Evolutionary conservation across 1,140 invertebrate species (phyloP).

Genomic region (Zaprionus ghesquierei): DNA sequence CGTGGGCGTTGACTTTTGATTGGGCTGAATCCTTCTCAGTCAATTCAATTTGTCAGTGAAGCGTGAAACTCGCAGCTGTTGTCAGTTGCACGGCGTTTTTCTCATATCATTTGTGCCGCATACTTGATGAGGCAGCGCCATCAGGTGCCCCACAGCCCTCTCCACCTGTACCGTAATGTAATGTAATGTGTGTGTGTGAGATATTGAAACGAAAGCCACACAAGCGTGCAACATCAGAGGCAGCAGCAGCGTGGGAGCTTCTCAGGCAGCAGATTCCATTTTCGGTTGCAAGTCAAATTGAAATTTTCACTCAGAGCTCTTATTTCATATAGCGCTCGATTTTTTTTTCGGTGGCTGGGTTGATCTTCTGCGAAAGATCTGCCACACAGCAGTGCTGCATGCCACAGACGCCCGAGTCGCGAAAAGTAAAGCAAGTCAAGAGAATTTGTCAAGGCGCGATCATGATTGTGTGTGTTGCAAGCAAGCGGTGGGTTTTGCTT

Average conservation of each 20-base stretch:
- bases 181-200: constrained; percentile 12
- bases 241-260: constrained; percentile 22
- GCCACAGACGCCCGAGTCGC: background rate
- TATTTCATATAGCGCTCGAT: background rate
- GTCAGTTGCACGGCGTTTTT: constrained; percentile 48
- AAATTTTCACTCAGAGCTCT: background rate
- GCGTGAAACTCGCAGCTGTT: constrained; percentile 72
- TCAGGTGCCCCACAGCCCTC: constrained; percentile 14
- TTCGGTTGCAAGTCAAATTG: background rate
- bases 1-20: constrained; percentile 71
- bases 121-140: constrained; percentile 41
- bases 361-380: constrained; percentile 30
- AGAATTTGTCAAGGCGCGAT: constrained; percentile 76
- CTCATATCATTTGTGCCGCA: constrained; percentile 45
- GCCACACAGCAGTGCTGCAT: background rate
- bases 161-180: constrained; percentile 20
- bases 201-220: constrained; percentile 46
- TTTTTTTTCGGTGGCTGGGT: background rate
- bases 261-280: background rate
- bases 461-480: constrained; percentile 64
- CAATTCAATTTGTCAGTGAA: constrained; percentile 72
- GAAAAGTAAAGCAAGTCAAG: constrained; percentile 74
- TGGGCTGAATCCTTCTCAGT: constrained; percentile 63
- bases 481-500: constrained; percentile 15
- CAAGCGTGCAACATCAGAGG: constrained; percentile 28